phyloP scores from a whole-genome alignment of 2,888 invertebrate species.

The Drosophila limbata region DNA sequence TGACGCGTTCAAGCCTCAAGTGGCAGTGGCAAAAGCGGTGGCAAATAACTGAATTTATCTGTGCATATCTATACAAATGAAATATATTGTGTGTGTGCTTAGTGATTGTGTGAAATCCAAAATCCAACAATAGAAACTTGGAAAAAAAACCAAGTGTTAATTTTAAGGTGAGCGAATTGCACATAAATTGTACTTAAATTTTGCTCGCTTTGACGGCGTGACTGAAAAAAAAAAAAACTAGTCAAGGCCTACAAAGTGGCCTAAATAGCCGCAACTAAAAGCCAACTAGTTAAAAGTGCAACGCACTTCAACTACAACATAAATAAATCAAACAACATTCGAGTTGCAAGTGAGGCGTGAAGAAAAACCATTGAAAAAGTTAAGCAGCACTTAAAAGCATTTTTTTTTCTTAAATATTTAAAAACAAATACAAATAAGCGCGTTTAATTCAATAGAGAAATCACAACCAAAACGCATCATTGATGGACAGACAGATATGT shows the following conservation, averaged over 20 bases:
- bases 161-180: conserved; percentile 20
- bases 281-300: conserved; percentile 58
- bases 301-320: conserved; percentile 31
- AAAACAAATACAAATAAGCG: conserved; percentile 6
- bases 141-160: not conserved
- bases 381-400: conserved; percentile 7
- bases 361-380: conserved; percentile 16
- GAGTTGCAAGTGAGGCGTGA: conserved; percentile 47
- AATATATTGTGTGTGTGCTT: not conserved
- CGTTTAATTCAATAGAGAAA: not conserved
- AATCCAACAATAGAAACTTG: conserved; percentile 12
- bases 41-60: conserved; percentile 32
- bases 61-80: conserved; percentile 19
- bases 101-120: conserved; percentile 5
- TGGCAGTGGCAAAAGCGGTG: conserved; percentile 25
- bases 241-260: conserved; percentile 18
- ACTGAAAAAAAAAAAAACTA: not conserved
- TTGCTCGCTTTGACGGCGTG: not conserved
- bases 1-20: conserved; percentile 40
- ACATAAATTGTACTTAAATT: not conserved
- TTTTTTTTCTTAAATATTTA: conserved; percentile 6
- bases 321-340: conserved; percentile 1
- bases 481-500: conserved; percentile 20
- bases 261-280: conserved; percentile 26
- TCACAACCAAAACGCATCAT: conserved; percentile 46